Percentiles rank a stretch among this genome's conserved stretches.
Evolutionary conservation across 1,140 invertebrate genomes (phyloP).

Genomic region (Acromyrmex charruanus): DNA sequence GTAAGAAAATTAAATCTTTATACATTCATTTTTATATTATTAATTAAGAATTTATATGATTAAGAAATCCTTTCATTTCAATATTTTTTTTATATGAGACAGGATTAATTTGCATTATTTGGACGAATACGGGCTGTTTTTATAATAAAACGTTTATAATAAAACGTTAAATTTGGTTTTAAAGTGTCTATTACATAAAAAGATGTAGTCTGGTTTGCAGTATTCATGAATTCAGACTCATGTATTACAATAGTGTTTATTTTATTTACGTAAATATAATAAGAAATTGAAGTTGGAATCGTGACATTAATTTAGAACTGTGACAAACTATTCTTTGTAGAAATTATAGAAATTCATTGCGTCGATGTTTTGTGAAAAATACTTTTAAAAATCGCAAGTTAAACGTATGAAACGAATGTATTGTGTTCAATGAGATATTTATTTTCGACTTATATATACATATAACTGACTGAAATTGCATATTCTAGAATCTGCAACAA

Average conservation of each 20-base stretch:
- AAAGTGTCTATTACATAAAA: slow-evolving; percentile 31
- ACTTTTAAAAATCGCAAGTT: slow-evolving; percentile 12
- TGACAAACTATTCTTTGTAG: not conserved
- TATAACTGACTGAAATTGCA: slow-evolving; percentile 22
- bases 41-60: not conserved
- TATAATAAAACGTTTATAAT: not conserved
- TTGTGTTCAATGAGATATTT: slow-evolving; percentile 14
- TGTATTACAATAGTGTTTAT: slow-evolving; percentile 35
- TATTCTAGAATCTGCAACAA: slow-evolving; percentile 47
- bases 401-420: slow-evolving; percentile 44
- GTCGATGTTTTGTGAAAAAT: not conserved
- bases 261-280: slow-evolving; percentile 53
- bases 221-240: slow-evolving; percentile 54
- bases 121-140: slow-evolving; percentile 42
- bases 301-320: slow-evolving; percentile 7
- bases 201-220: slow-evolving; percentile 25
- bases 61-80: not conserved
- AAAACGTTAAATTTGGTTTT: slow-evolving; percentile 43
- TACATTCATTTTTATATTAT: slow-evolving; percentile 21
- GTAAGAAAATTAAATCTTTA: slow-evolving; percentile 5
- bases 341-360: not conserved
- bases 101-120: slow-evolving; percentile 16
- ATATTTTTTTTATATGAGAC: slow-evolving; percentile 9
- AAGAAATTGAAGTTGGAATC: slow-evolving; percentile 9
- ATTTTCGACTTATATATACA: slow-evolving; percentile 34